Base-by-base conservation (phyloP, 2,888 invertebrate species). In the Morpho helenor region DNA sequence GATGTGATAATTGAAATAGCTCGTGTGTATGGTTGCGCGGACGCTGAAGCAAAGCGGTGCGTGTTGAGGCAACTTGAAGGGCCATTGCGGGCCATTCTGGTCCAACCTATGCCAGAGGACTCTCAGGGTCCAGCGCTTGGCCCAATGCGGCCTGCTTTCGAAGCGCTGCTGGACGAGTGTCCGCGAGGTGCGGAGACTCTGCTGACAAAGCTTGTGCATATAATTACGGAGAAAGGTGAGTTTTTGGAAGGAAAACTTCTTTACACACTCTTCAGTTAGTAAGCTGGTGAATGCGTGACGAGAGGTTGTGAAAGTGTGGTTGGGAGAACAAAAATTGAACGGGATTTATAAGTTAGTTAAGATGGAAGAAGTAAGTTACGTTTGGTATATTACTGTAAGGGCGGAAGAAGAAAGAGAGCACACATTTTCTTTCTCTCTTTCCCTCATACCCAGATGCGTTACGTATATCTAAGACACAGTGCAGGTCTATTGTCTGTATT, bases 181-280 rank as follows among this genome's bases (percentile, higher is more conserved):
- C 98, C 98, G 0, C 95, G 97, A 71, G 99, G 99, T 2, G 95
- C 98, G 0, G 99, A 99, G 90, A 98, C 99, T 0, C 86, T 99
- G 60, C 95, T 99, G 45, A 99, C 98, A 0, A 91, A 98, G 64
- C 94, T 99, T 31, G 97, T 99, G 71, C 98, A 99, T 76, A 96
- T 99, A 70, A 92, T 98, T 48, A 98, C 99, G 0, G 99, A 99
- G 79, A 97, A 96, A 91, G 93, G 94, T 95, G 77, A 75, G 80
- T 66, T 7, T 31, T 31, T 31, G 16, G 16, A 16, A 2, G 16
- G 16, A 16, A 16, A 16, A 16, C 16, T 16, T 16, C 16, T 16
- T 16, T 16, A 16, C 16, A 16, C 16, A 16, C 16, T 16, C 16
- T 16, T 16, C 16, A 16, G 16, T 16, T 16, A 16, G 16, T 16